A percentile compares a stretch with the other conserved stretches of the same genome.
Conservation (phyloP, 2,113 vertebrate genomes). For the Albula glossodonta region DNA sequence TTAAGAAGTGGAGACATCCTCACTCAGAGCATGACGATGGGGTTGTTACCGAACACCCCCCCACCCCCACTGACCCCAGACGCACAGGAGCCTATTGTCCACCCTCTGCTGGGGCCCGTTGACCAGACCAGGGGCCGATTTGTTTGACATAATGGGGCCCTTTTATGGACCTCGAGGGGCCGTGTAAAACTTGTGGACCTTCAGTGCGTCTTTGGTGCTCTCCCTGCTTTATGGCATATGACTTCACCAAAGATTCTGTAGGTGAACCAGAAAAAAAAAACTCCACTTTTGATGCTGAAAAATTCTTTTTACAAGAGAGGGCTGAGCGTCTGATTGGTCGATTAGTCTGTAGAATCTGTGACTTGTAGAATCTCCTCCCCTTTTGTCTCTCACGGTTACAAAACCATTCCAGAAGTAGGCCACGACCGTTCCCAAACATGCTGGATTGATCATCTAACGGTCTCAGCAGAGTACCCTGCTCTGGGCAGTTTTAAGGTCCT, state of each 20-base stretch:
- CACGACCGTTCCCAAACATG: background rate
- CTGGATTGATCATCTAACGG: constrained; percentile 2
- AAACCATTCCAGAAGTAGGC: background rate
- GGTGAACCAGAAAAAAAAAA: too few species aligned
- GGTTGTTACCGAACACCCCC: constrained; percentile 30
- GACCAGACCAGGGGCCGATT: constrained; percentile 6
- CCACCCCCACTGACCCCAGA: constrained; percentile 33
- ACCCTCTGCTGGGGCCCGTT: constrained; percentile 38
- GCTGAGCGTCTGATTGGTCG: too few species aligned
- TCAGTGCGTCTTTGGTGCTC: background rate
- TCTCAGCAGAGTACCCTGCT: too few species aligned
- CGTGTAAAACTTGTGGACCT: constrained; percentile 28
- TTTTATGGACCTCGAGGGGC: constrained; percentile 38
- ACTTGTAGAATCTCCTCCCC: background rate
- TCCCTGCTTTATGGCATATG: background rate
- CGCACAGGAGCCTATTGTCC: constrained; percentile 47
- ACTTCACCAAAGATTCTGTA: background rate
- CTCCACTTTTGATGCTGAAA: too few species aligned
- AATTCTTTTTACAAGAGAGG: too few species aligned
- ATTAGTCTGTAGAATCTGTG: too few species aligned
- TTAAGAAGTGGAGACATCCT: constrained; percentile 51
- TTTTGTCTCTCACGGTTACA: too few species aligned
- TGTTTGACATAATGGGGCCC: constrained; percentile 40
- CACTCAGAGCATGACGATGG: constrained; percentile 21
- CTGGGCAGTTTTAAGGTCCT: background rate